Conservation (phyloP, 2,113 vertebrate genomes). For the Barnardius zonarius region DNA sequence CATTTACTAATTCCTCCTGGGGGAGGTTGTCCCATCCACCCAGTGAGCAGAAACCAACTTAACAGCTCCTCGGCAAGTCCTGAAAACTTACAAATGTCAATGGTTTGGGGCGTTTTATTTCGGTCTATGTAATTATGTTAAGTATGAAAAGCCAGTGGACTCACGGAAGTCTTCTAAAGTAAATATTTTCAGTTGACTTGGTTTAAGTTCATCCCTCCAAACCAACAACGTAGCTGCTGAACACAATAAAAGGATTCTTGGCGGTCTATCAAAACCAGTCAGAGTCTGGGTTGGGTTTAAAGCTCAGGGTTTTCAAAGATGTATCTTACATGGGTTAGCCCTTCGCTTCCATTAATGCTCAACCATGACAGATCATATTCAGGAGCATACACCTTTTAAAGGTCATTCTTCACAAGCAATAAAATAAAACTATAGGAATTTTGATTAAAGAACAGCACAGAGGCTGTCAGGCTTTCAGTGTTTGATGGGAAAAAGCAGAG, state of each 20-base stretch:
- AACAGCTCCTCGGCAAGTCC: background rate
- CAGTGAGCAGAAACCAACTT: conserved; percentile 5
- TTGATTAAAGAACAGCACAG: background rate
- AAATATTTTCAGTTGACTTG: conserved; percentile 15
- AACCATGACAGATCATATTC: background rate
- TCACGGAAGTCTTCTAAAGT: background rate
- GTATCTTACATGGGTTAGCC: background rate
- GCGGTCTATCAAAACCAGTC: background rate
- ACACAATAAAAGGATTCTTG: conserved; percentile 15
- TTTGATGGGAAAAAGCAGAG: background rate
- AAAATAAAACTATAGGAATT: background rate
- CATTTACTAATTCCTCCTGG: conserved; percentile 13
- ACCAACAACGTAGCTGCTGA: background rate
- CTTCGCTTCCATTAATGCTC: background rate
- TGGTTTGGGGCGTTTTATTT: background rate
- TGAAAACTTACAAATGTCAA: background rate
- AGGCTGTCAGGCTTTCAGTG: background rate
- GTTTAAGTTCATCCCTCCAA: conserved; percentile 12
- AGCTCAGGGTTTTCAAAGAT: background rate
- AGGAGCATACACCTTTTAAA: background rate
- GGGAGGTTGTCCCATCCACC: background rate
- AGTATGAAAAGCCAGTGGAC: background rate
- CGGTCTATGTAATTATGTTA: background rate
- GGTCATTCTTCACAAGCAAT: background rate
- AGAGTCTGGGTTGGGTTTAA: background rate